Evolutionary conservation across 1,140 invertebrate species (phyloP).

Genomic region (Thaumetopoea pityocampa): DNA sequence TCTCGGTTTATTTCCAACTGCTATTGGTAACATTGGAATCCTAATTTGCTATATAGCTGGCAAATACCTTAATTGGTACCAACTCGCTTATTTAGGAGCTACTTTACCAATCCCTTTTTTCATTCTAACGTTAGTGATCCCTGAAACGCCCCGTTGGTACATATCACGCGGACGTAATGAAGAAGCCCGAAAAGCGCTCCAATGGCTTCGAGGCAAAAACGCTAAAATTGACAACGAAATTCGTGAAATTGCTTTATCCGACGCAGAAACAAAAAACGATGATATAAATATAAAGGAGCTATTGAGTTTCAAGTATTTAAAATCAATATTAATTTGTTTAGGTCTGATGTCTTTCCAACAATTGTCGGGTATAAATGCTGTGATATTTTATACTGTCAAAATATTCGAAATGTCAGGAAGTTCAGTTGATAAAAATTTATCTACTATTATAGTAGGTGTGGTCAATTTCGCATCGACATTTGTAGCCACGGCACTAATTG

Average conservation of each 20-base stretch:
- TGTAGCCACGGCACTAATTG: slow-evolving; percentile 88
- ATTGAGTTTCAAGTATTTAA: slow-evolving; percentile 81
- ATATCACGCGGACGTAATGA: slow-evolving; percentile 84
- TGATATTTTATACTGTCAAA: slow-evolving; percentile 93
- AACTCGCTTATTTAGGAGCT: slow-evolving; percentile 86
- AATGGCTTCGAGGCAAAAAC: slow-evolving; percentile 87
- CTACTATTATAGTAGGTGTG: slow-evolving; percentile 89
- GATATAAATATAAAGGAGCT: slow-evolving; percentile 77
- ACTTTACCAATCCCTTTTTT: slow-evolving; percentile 86
- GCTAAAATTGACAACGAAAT: slow-evolving; percentile 89
- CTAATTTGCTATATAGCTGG: slow-evolving; percentile 86
- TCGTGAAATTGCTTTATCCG: slow-evolving; percentile 84
- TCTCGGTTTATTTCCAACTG: slow-evolving; percentile 90
- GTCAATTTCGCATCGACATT: slow-evolving; percentile 95
- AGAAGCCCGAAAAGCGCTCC: slow-evolving; percentile 84
- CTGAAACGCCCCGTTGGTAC: slow-evolving; percentile 94
- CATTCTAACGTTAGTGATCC: slow-evolving; percentile 87
- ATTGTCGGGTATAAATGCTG: slow-evolving; percentile 94
- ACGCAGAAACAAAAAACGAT: slow-evolving; percentile 80
- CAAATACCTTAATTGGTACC: slow-evolving; percentile 86
- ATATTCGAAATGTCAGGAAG: slow-evolving; percentile 91
- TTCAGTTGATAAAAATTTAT: slow-evolving; percentile 83
- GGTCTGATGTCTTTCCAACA: slow-evolving; percentile 97
- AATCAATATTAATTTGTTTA: slow-evolving; percentile 86
- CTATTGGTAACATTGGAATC: slow-evolving; percentile 93